Conservation (phyloP, 2,797 vertebrate species). For the Crypturellus tataupa region DNA sequence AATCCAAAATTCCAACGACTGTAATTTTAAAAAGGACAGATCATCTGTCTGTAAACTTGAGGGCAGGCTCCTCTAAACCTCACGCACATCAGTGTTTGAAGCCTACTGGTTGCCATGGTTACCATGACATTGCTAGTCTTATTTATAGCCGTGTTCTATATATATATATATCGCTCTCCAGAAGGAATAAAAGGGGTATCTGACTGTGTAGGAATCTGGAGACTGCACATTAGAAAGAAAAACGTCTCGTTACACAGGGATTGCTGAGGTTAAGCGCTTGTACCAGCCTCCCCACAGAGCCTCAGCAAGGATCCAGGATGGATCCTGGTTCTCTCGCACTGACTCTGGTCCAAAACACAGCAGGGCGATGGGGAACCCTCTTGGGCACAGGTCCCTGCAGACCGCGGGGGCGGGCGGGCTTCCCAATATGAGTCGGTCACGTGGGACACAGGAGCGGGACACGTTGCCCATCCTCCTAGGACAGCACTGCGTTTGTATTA, state of each 20-base stretch:
- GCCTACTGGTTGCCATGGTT: constrained; percentile 77
- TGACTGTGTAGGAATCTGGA: constrained; percentile 76
- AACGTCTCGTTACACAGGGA: constrained; percentile 50
- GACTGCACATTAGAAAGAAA: constrained; percentile 33
- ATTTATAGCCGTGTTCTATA: constrained; percentile 80
- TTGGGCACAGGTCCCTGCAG: neutral
- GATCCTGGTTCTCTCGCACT: accelerated
- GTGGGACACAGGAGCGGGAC: accelerated
- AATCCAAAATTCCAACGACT: constrained; percentile 20
- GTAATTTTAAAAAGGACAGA: constrained; percentile 55
- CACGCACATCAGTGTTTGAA: constrained; percentile 66
- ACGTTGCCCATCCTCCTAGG: neutral
- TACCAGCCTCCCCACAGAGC: accelerated
- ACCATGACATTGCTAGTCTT: constrained; percentile 77
- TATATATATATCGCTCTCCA: constrained; percentile 79
- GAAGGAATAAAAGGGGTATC: constrained; percentile 74
- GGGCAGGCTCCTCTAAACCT: constrained; percentile 66
- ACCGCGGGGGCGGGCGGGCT: accelerated
- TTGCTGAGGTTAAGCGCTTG: neutral
- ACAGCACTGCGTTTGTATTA: accelerated
- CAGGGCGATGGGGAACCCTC: neutral
- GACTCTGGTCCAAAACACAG: accelerated
- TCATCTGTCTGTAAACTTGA: constrained; percentile 64
- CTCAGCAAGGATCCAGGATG: too few relatives aligned
- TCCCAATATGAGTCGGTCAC: neutral